phyloP scores from a whole-genome alignment of 2,797 vertebrate genomes.

The Sphenopsis melanotis region DNA sequence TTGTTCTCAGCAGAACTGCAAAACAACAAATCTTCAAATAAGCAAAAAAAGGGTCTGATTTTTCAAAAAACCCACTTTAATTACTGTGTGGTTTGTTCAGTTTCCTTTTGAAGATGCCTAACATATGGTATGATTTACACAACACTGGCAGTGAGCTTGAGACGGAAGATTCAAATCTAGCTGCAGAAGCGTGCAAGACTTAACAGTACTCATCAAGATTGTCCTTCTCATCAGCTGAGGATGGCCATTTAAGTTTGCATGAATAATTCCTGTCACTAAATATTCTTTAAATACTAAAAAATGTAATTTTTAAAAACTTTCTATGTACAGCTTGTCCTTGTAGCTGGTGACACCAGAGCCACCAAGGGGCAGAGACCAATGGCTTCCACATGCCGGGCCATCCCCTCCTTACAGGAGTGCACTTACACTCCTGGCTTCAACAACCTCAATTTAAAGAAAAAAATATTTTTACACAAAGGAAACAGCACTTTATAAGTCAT shows the following conservation, averaged over 20 bases:
- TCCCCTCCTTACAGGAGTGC: not conserved
- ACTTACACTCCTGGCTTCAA: not conserved
- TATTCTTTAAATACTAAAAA: not conserved
- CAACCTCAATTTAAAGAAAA: not conserved
- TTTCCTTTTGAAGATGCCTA: not conserved
- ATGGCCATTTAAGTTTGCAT: not conserved
- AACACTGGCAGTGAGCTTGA: not conserved
- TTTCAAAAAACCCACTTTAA: not conserved
- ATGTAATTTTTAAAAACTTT: not conserved
- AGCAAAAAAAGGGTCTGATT: not conserved
- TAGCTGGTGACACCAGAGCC: not conserved
- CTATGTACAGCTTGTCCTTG: accelerated
- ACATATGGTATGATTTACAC: not conserved
- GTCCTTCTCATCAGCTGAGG: not conserved
- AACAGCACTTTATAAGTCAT: accelerated
- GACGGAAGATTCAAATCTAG: not conserved
- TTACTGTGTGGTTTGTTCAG: not conserved
- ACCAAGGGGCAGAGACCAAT: not conserved
- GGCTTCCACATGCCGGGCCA: not conserved
- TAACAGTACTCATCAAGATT: not conserved
- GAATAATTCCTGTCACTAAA: not conserved
- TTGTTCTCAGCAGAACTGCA: not conserved
- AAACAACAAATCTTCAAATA: not conserved
- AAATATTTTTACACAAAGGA: not conserved
- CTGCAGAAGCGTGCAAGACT: not conserved